Conservation (phyloP, 2,797 vertebrate genomes). For the Acanthurus leucopareius region DNA sequence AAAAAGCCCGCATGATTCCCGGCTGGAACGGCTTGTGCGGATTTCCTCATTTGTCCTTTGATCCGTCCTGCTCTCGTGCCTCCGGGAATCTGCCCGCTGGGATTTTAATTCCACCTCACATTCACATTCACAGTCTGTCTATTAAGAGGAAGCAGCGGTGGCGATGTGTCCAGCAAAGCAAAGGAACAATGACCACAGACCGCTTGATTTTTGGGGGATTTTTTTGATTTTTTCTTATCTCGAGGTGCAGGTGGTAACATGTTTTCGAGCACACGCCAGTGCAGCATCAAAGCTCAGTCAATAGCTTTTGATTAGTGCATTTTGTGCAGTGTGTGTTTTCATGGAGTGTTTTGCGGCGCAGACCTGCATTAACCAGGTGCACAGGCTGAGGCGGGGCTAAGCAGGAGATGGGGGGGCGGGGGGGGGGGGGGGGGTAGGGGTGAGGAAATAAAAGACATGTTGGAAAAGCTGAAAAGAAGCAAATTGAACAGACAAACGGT, state of each 20-base stretch:
- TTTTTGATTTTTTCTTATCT: slow-evolving; percentile 15
- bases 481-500: slow-evolving; percentile 60
- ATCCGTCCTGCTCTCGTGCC: slow-evolving; percentile 31
- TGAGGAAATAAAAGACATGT: slow-evolving; percentile 35
- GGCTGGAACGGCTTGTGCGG: slow-evolving; percentile 56
- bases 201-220: slow-evolving; percentile 12
- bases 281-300: slow-evolving; percentile 46
- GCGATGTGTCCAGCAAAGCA: slow-evolving; percentile 33
- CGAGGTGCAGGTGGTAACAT: slow-evolving; percentile 15
- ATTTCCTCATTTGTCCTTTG: slow-evolving; percentile 65
- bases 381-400: slow-evolving; percentile 1
- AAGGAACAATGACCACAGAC: slow-evolving; percentile 35
- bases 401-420: not conserved
- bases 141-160: slow-evolving; percentile 11
- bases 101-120: slow-evolving; percentile 48
- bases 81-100: slow-evolving; percentile 20
- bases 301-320: slow-evolving; percentile 54
- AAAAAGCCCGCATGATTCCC: slow-evolving; percentile 54
- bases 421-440: not conserved
- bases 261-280: slow-evolving; percentile 23
- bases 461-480: slow-evolving; percentile 53
- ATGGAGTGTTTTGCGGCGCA: slow-evolving; percentile 14
- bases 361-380: slow-evolving; percentile 28
- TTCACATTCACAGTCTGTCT: slow-evolving; percentile 14
- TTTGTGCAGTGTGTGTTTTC: slow-evolving; percentile 30